Base-by-base conservation (phyloP, 2,797 vertebrate species). In the Myripristis jacobus region DNA sequence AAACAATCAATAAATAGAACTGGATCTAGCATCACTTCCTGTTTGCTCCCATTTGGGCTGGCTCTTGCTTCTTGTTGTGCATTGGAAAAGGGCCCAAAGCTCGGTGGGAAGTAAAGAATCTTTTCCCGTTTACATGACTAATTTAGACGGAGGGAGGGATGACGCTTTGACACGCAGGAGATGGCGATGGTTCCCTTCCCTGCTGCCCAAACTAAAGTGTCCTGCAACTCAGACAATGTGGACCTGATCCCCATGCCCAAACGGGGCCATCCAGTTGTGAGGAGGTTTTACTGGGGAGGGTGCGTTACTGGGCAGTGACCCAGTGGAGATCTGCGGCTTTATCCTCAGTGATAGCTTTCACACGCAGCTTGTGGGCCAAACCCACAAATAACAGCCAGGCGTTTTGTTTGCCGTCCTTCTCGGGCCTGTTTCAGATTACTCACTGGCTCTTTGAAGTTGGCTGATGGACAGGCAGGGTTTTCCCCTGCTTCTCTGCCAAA, bases 321-420 rank as follows among this genome's bases (percentile, higher is more conserved):
- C 86, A 87, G 81, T 77, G 66, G 74, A 90, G 79, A 84, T 86
- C 77, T 84, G 51, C 16, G 65, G 84, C 68, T 89, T 87, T 88
- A 90, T 91, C 87, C 70, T 81, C 77, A 74, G 86, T 69, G 84
- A 88, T 88, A 91, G 84, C 77, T 89, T 91, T 92, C 88, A 87
- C 91, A 91, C 67, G 62, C 74, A 78, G 83, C 84, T 77, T 71
- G 84, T 71, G 72, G 84, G 84, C 84, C 88, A 88, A 88, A 75
- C 78, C 85, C 88, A 83, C 89, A 92, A 91, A 91, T 89, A 89
- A 87, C 88, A 85, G 79, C 75, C 83, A 83, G 89, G 81, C 84
- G 72, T 88, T 76, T 85, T 87, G 84, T 91, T 91, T 87, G 82
- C 87, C 77, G 75, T 79, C 75, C 72, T 83, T 77, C 82, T 74